Evolutionary conservation across 2,888 invertebrate genomes (phyloP).

Genomic region (Serripes groenlandicus): DNA sequence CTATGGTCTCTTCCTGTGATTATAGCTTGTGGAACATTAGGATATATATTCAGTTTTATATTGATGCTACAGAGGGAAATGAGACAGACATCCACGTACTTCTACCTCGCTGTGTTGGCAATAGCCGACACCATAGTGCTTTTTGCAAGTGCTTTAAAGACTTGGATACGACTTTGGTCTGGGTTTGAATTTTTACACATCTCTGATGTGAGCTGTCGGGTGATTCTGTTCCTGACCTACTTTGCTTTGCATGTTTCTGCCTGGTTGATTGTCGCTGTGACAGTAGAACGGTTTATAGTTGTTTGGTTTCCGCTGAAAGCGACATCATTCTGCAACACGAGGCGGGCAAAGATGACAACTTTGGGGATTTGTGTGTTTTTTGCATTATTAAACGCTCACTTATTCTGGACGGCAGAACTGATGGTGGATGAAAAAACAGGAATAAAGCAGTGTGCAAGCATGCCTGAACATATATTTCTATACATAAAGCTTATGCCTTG

Average conservation of each 20-base stretch:
- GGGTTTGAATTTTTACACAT: constrained; percentile 81
- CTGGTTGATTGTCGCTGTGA: constrained; percentile 83
- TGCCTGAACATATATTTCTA: constrained; percentile 68
- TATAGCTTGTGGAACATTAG: constrained; percentile 78
- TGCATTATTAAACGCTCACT: constrained; percentile 74
- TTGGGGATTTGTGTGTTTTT: constrained; percentile 69
- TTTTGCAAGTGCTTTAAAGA: constrained; percentile 82
- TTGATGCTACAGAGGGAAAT: constrained; percentile 80
- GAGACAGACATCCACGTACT: constrained; percentile 81
- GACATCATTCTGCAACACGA: constrained; percentile 73
- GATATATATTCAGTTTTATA: constrained; percentile 80
- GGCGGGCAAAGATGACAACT: constrained; percentile 73
- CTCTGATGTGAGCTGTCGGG: constrained; percentile 78
- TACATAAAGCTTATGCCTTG: constrained; percentile 77
- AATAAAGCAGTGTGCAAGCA: constrained; percentile 67
- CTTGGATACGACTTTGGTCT: constrained; percentile 79
- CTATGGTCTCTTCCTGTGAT: constrained; percentile 77
- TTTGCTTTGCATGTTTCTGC: constrained; percentile 79
- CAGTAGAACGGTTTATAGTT: constrained; percentile 80
- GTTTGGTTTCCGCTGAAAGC: constrained; percentile 80
- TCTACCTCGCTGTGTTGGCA: constrained; percentile 82
- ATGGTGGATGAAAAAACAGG: constrained; percentile 55
- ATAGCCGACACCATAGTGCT: constrained; percentile 81
- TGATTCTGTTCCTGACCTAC: constrained; percentile 79
- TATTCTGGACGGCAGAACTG: constrained; percentile 81